These are phyloP conservation scores for Echinometra lucunter DNA, from an alignment of 53 echinoderm and acorn worm genomes.

Conservation along the genomic window DNA sequence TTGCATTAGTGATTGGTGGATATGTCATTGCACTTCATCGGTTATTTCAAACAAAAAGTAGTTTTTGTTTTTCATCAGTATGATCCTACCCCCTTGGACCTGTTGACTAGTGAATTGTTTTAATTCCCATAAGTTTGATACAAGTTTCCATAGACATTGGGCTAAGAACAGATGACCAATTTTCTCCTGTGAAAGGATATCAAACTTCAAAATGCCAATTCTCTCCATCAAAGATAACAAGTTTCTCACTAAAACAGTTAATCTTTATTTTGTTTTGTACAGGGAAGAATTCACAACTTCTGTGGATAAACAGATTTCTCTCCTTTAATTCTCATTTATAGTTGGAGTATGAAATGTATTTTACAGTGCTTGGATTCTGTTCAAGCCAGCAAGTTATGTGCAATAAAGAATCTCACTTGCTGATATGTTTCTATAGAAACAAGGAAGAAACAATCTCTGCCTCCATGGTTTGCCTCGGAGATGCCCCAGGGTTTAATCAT, in stretches of 20 bases:
- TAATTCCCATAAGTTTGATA: no score
- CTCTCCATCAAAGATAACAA: background rate
- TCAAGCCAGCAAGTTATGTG: background rate
- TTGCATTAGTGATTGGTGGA: background rate
- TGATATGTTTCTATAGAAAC: slow-evolving; percentile 9
- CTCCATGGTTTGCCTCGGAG: background rate
- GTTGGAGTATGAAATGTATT: background rate
- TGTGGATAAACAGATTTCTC: background rate
- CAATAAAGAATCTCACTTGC: background rate
- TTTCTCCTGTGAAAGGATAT: no score
- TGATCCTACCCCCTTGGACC: no score
- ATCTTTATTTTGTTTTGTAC: no score
- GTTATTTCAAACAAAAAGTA: background rate
- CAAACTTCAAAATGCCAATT: background rate
- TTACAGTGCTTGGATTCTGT: background rate
- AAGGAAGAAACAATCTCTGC: background rate
- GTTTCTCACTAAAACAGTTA: background rate
- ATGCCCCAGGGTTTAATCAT: slow-evolving; percentile 39
- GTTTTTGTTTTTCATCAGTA: no score
- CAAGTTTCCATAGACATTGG: no score
- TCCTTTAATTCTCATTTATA: no score
- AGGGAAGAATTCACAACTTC: no score
- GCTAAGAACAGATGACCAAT: no score
- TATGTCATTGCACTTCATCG: background rate
- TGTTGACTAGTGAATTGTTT: no score